Base-by-base conservation (phyloP, 53 echinoderm and acorn worm species). In the Apostichopus leukothele region DNA sequence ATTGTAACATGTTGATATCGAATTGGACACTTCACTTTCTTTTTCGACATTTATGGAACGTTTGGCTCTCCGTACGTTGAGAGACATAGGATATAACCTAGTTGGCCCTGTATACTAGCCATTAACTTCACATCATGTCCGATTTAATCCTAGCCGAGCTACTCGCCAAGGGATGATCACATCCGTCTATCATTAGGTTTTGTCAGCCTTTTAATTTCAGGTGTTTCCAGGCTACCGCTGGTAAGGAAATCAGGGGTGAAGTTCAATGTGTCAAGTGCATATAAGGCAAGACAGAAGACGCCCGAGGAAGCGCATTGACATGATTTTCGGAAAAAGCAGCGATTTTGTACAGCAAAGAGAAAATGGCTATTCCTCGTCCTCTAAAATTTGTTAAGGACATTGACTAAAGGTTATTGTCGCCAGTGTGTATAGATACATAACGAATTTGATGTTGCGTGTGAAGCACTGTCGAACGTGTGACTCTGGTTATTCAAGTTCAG, bases 191-290 rank as follows among this genome's bases (percentile, higher is more conserved):
- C 81, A 55, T 81, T 81, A 59, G 20, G 23, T 20, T 59, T 19
- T 81, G 81, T 81, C 81, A 81, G 20, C 81, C 57, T 81, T 81
- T 18, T 81, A 81, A 81, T 81, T 81, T 81, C 81, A 81, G 81
- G 81, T 53, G 54, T 81, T 81, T 81, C 81, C 81, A 81, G 81
- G 54, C 20, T 81, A 81, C 54, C 55, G 23, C 18, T 9, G 55
- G 55, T 81, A 55, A 81, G 81, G 81, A 81, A 81, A 81, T 81
- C 53, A 81, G 57, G 23, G 81, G 81, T 81, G 81, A 81, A 81
- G 81, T 81, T 81, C 55, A 81, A 52, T 81, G 59, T 81, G 81
- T 22, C 81, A 59, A 51, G 16, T 19, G 18, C 71, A 19, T 71
- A 71, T 18, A 71, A n/a, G n/a, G 13, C 26, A 76, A 7, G 13